These are phyloP conservation scores for Brachystomella parvula DNA, from an alignment of 1,140 invertebrate genomes.

Conservation along the genomic window DNA sequence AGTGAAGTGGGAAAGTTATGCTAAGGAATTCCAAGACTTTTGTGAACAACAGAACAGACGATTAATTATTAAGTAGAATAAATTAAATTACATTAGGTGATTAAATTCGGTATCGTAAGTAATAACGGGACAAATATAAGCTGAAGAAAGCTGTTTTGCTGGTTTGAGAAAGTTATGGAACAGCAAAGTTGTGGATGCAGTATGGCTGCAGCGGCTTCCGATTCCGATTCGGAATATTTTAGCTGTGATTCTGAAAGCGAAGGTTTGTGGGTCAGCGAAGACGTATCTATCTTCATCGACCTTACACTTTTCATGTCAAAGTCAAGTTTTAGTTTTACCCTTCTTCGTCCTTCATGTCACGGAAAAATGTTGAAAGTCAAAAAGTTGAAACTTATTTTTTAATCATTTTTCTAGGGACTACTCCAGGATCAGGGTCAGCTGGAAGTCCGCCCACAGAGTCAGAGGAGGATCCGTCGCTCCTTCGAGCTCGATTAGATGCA, in stretches of 20 bases:
- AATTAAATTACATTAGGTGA: too few relatives aligned
- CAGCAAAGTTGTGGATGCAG: too few relatives aligned
- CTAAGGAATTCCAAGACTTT: too few relatives aligned
- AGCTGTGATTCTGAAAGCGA: background rate
- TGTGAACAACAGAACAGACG: too few relatives aligned
- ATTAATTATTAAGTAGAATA: too few relatives aligned
- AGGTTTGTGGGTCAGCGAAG: background rate
- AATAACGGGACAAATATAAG: too few relatives aligned
- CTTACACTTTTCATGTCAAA: background rate
- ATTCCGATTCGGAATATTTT: conserved; percentile 6
- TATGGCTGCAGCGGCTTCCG: background rate
- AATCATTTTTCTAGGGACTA: conserved; percentile 26
- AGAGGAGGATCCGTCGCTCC: conserved; percentile 35
- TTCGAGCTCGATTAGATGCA: conserved; percentile 33
- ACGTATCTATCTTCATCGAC: background rate
- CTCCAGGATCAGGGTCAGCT: conserved; percentile 22
- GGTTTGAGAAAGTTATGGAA: too few relatives aligned
- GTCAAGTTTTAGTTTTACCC: background rate
- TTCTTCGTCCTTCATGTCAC: background rate
- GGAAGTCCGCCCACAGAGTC: conserved; percentile 33
- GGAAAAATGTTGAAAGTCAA: background rate
- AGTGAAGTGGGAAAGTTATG: too few relatives aligned
- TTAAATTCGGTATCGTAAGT: too few relatives aligned
- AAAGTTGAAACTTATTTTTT: background rate
- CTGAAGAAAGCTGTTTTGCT: too few relatives aligned